Evolutionary conservation across 2,113 vertebrate species (phyloP).

Genomic region (Sceloporus undulatus): DNA sequence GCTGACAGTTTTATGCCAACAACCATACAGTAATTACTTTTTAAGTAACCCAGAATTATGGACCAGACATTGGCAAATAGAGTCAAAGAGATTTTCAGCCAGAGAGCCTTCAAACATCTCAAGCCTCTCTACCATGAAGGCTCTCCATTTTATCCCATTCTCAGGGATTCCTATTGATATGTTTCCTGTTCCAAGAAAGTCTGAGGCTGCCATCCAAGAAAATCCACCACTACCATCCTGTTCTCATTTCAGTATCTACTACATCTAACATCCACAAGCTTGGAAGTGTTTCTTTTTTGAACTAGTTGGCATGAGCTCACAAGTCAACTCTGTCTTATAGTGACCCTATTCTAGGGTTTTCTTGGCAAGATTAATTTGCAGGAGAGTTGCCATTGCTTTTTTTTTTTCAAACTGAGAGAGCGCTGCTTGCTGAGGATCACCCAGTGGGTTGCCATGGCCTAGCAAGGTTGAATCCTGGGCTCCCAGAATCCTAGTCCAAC

Average conservation of each 20-base stretch:
- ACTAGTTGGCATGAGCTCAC: no score
- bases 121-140: background rate
- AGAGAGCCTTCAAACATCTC: background rate
- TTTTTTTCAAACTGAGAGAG: no score
- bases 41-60: conserved; percentile 50
- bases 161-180: background rate
- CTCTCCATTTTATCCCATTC: background rate
- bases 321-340: no score
- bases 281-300: background rate
- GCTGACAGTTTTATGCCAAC: conserved; percentile 62
- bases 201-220: background rate
- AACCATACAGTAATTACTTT: conserved; percentile 47
- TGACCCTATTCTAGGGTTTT: no score
- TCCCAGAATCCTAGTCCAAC: no score
- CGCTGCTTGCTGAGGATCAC: no score
- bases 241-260: background rate
- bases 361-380: no score
- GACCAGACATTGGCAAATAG: conserved; percentile 11
- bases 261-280: background rate
- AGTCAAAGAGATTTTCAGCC: background rate
- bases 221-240: background rate
- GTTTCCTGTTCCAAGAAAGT: background rate
- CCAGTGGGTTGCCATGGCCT: no score
- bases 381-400: no score
- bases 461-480: no score